These are phyloP conservation scores for Asarcornis scutulata DNA, from an alignment of 2,113 vertebrate species.

Conservation along the genomic window DNA sequence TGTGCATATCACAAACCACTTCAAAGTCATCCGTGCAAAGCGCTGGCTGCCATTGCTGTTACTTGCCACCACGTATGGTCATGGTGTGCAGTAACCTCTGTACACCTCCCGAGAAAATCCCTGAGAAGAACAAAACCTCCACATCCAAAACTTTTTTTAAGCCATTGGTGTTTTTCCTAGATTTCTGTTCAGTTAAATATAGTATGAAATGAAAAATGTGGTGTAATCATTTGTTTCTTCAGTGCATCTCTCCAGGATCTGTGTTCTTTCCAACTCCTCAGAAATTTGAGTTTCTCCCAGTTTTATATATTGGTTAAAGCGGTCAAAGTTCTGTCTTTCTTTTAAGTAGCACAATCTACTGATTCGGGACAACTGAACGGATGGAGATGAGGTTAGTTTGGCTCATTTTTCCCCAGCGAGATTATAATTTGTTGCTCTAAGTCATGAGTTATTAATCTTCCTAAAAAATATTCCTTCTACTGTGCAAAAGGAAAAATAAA, in stretches of 20 bases:
- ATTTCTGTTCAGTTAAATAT: background rate
- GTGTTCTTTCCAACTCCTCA: background rate
- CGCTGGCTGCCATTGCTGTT: background rate
- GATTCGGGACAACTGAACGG: background rate
- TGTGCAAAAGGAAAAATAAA: constrained; percentile 43
- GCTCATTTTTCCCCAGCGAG: constrained; percentile 11
- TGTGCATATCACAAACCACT: background rate
- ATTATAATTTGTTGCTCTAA: constrained; percentile 45
- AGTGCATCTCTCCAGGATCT: background rate
- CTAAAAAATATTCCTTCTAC: constrained; percentile 42
- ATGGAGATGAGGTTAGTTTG: constrained; percentile 10
- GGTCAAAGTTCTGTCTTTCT: background rate
- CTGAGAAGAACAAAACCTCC: background rate
- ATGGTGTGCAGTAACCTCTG: background rate
- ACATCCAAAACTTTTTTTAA: background rate
- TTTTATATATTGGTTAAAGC: background rate
- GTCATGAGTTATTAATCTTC: constrained; percentile 47
- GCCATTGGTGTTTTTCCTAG: background rate
- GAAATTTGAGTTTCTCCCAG: background rate
- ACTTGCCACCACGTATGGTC: background rate
- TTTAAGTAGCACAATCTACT: background rate
- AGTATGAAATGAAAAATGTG: background rate
- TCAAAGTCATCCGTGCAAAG: background rate
- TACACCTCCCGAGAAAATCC: background rate
- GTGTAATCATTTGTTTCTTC: background rate